Evolutionary conservation across 1,140 invertebrate species (phyloP).

Genomic region (Neocloeon triangulifer): DNA sequence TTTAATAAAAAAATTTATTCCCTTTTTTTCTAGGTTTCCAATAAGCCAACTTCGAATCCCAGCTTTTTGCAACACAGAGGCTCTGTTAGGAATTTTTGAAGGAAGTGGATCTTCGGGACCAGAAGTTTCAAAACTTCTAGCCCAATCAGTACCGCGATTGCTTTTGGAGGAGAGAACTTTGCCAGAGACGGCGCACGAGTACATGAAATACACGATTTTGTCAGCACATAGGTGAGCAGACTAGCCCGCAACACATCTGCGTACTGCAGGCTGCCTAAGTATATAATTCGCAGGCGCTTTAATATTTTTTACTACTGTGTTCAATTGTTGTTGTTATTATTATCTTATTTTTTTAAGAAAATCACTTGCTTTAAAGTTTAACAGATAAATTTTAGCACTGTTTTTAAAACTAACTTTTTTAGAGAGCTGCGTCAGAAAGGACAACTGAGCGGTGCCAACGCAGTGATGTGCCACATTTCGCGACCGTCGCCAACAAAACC

Average conservation of each 20-base stretch:
- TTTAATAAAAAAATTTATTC: conserved; percentile 7
- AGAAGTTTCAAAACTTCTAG: conserved; percentile 37
- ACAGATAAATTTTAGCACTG: too few relatives aligned
- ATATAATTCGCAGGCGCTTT: too few relatives aligned
- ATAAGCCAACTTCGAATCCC: conserved; percentile 53
- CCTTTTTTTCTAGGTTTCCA: conserved; percentile 24
- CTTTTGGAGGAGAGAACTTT: conserved; percentile 54
- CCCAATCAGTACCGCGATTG: conserved; percentile 47
- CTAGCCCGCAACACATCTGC: too few relatives aligned
- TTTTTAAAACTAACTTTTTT: conserved; percentile 4
- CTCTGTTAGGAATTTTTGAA: conserved; percentile 60
- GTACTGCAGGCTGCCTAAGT: too few relatives aligned
- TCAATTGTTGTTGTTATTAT: too few relatives aligned
- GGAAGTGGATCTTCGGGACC: conserved; percentile 8
- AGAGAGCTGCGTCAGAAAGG: conserved; percentile 47
- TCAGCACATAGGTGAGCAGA: conserved; percentile 29
- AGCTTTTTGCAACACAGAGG: conserved; percentile 52
- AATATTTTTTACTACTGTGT: too few relatives aligned
- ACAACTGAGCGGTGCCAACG: conserved; percentile 41
- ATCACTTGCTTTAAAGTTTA: too few relatives aligned
- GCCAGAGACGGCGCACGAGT: conserved; percentile 52
- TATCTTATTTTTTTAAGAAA: too few relatives aligned
- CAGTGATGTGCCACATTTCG: conserved; percentile 47
- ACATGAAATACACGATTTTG: conserved; percentile 60
- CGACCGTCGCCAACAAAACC: conserved; percentile 16